Percentiles rank a stretch among this genome's conserved stretches.
Conservation (phyloP, 2,113 vertebrate species). For the Neodontobutis hainanensis region DNA sequence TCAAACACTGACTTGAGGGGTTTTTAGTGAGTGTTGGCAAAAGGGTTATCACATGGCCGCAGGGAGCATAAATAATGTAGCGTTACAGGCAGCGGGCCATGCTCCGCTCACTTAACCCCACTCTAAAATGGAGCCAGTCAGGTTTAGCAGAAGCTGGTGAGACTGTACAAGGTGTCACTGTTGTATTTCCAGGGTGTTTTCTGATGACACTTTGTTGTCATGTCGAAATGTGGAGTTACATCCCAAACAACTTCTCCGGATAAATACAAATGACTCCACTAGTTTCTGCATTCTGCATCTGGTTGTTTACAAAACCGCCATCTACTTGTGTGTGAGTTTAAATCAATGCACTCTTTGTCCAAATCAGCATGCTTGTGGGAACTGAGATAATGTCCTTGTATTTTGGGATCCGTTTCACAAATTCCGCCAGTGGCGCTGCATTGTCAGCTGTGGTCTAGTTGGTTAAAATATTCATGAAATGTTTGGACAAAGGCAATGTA, state of each 20-base stretch:
- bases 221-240: neutral
- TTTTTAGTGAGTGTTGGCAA: conserved; percentile 11
- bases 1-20: neutral
- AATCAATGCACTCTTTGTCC: neutral
- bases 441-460: neutral
- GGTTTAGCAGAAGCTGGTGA: conserved; percentile 7
- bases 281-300: too few species aligned
- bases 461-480: neutral
- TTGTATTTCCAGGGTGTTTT: neutral
- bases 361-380: too few species aligned
- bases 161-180: neutral
- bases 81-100: conserved; percentile 46
- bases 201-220: neutral
- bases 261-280: too few species aligned
- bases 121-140: conserved; percentile 24
- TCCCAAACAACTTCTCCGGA: too few species aligned
- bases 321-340: too few species aligned
- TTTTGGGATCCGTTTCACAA: too few species aligned
- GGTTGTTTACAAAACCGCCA: too few species aligned
- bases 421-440: neutral
- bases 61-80: conserved; percentile 66
- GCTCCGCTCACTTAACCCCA: conserved; percentile 50
- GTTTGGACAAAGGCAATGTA: neutral
- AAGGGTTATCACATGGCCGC: conserved; percentile 45
- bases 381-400: too few species aligned